Evolutionary conservation across 2,797 vertebrate species (phyloP), one percentile per base, ranked within the genome.

Genomic region (Mormyrus proboscirostris): DNA sequence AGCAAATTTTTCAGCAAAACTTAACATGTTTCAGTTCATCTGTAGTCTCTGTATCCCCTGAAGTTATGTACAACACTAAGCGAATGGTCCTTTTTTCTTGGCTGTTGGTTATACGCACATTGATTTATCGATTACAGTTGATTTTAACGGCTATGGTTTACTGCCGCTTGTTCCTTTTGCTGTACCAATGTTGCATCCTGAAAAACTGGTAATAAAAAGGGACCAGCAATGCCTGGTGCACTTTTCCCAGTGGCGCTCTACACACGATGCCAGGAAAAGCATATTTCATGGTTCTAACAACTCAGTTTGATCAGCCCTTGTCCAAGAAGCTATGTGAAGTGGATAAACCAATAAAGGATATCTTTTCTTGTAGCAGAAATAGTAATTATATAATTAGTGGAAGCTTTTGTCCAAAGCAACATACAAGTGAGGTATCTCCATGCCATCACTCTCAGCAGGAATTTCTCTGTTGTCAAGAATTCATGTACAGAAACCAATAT

Each of bases 191-290:
- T 47, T 82, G 47, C 76, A 82, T 82, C 76, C 19, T 47, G 76
- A 82, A 82, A 82, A 82, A 82, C 41, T 47, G 76, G 76, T 47
- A 82, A 82, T 82, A 82, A 82, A 82, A 82, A 82, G 22, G 76
- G 41, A 82, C 76, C 44, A 82, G 41, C 19, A 82, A 22, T 82
- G 22, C 76, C 41, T 82, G 47, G 76, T 22, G 9, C 10, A 82
- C 41, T 47, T 82, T 82, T 82, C 76, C 76, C 76, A 82, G 41
- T 82, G 41, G 76, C 22, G 41, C 41, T 47, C 41, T 47, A 22
- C 41, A 47, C 76, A 82, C 4, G 7, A 82, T 82, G 76, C 41
- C 76, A 82, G 47, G 47, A 82, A 82, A 82, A 82, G 41, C 41
- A 47, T 82, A 82, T 22, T 82, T 82, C 76, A 82, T 22, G 41